A percentile compares a stretch with the other conserved stretches of the same genome.
These are phyloP conservation scores for Dicyrtomina minuta DNA, from an alignment of 2,888 invertebrate species.

Conservation along the genomic window DNA sequence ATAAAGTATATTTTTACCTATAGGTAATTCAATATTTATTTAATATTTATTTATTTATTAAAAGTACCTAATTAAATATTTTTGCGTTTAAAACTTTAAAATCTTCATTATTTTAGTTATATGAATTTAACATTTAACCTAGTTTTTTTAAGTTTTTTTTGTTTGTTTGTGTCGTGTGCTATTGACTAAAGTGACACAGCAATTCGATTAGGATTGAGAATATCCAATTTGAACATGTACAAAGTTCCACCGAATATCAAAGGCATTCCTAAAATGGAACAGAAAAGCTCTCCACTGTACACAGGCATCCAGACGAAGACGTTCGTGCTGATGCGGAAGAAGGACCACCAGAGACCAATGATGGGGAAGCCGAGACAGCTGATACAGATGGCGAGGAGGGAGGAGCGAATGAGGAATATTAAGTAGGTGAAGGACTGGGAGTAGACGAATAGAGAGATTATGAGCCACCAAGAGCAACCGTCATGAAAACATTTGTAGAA, in stretches of 20 bases:
- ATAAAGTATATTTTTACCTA: no score
- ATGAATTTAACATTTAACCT: no score
- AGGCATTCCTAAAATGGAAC: constrained; percentile 63
- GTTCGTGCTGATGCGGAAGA: constrained; percentile 40
- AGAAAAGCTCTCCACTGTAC: constrained; percentile 65
- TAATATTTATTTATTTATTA: no score
- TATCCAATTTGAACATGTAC: constrained; percentile 34
- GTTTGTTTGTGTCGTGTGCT: no score
- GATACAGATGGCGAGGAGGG: constrained; percentile 41
- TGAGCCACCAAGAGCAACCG: constrained; percentile 23
- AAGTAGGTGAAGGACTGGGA: constrained; percentile 42
- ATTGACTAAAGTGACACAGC: background rate
- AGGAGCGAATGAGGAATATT: constrained; percentile 36
- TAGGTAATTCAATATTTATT: no score
- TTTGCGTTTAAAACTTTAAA: no score
- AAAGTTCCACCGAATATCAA: constrained; percentile 61
- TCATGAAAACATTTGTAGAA: constrained; percentile 29
- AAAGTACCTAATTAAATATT: no score
- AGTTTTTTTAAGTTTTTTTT: no score
- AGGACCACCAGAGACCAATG: constrained; percentile 45
- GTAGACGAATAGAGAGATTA: constrained; percentile 37
- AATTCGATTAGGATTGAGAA: constrained; percentile 8
- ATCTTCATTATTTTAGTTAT: no score
- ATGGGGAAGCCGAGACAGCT: constrained; percentile 38
- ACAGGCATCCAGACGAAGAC: constrained; percentile 61